Conservation (phyloP, 2,888 invertebrate genomes). For the Nymphalis c-album region DNA sequence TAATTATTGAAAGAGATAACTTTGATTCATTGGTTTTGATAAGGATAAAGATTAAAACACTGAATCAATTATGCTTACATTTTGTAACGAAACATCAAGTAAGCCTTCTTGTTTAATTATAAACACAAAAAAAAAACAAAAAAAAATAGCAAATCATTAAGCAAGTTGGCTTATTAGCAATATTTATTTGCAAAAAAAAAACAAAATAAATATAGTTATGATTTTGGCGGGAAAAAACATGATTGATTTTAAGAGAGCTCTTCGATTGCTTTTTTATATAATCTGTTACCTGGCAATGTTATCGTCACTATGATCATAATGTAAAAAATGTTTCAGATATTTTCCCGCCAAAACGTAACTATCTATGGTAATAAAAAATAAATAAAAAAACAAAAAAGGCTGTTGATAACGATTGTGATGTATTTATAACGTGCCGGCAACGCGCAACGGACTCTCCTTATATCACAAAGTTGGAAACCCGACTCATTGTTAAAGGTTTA, state of each 20-base stretch:
- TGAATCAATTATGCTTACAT: conserved; percentile 31
- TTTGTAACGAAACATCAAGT: not conserved
- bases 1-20: not conserved
- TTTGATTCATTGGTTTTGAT: conserved; percentile 37
- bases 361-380: conserved; percentile 3
- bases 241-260: not conserved
- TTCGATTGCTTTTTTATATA: not conserved
- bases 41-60: conserved; percentile 25
- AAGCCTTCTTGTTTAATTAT: conserved; percentile 6
- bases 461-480: conserved; percentile 56
- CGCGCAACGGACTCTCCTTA: conserved; percentile 59
- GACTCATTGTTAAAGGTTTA: conserved; percentile 67
- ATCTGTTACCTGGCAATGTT: too few relatives aligned
- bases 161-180: conserved; percentile 1
- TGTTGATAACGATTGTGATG: conserved; percentile 71
- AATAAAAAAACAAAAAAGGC: conserved; percentile 66
- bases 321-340: too few relatives aligned
- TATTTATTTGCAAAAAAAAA: conserved; percentile 1
- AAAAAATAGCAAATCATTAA: not conserved
- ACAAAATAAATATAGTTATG: conserved; percentile 3
- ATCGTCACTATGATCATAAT: too few relatives aligned
- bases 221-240: not conserved
- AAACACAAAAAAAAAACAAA: not conserved
- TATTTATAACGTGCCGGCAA: conserved; percentile 66
- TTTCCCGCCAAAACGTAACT: conserved; percentile 7